Evolutionary conservation across 1,140 invertebrate species (phyloP).

Genomic region (Holcopasites calliopsidis): DNA sequence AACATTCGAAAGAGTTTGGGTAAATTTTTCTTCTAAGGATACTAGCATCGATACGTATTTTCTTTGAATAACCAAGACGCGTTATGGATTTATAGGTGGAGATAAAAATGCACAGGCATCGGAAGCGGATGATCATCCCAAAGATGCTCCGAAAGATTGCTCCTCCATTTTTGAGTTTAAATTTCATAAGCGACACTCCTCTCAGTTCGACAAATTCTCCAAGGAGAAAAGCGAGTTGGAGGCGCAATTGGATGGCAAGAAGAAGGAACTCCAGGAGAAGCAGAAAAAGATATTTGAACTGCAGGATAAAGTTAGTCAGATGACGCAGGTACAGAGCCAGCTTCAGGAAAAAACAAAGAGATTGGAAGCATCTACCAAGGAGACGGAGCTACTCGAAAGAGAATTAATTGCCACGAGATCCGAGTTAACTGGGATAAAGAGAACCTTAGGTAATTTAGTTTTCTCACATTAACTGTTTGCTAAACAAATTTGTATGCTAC

Average conservation of each 20-base stretch:
- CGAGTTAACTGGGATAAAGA: conserved; percentile 70
- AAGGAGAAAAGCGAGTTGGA: conserved; percentile 72
- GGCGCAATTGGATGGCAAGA: conserved; percentile 76
- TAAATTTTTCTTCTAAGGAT: conserved; percentile 30
- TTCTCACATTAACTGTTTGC: background rate
- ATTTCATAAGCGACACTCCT: conserved; percentile 38
- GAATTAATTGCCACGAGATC: conserved; percentile 78
- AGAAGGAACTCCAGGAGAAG: conserved; percentile 80
- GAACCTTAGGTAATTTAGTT: conserved; percentile 67
- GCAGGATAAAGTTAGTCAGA: conserved; percentile 71
- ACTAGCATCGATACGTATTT: background rate
- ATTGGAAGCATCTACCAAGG: conserved; percentile 76
- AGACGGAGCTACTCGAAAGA: conserved; percentile 79
- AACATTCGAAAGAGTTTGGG: conserved; percentile 67
- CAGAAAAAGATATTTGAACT: conserved; percentile 80
- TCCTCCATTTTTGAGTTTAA: conserved; percentile 34
- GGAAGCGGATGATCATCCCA: background rate
- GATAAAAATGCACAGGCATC: background rate
- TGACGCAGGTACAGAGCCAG: conserved; percentile 75
- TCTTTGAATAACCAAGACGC: background rate
- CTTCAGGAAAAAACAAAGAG: conserved; percentile 78
- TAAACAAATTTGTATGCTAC: background rate
- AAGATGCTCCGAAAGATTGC: conserved; percentile 2
- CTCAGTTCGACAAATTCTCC: conserved; percentile 40
- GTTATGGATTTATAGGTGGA: background rate